These are phyloP conservation scores for Garrulus glandarius DNA, from an alignment of 2,797 vertebrate genomes.

Conservation along the genomic window DNA sequence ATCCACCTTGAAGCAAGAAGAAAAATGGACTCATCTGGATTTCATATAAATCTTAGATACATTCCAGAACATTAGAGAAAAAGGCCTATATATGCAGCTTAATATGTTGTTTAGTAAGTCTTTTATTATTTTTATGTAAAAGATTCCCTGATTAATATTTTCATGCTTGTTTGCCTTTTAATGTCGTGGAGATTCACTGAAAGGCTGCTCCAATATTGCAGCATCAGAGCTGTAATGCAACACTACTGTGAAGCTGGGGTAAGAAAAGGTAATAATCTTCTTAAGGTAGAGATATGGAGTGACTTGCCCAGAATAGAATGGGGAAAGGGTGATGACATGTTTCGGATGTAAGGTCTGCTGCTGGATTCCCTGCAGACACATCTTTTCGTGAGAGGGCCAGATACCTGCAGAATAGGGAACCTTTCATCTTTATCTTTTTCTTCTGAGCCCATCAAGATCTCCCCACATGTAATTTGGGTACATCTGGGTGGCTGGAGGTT, in stretches of 20 bases:
- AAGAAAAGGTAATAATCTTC: background rate
- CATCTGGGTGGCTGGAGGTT: background rate
- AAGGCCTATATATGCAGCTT: background rate
- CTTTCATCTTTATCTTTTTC: conserved; percentile 39
- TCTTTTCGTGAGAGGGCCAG: background rate
- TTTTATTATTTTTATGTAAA: background rate
- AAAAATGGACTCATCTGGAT: background rate
- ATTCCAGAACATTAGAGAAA: background rate
- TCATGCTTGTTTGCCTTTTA: background rate
- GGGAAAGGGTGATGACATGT: background rate
- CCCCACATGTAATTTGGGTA: background rate
- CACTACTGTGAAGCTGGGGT: background rate
- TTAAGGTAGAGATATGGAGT: background rate
- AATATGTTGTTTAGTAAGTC: background rate
- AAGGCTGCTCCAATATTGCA: background rate
- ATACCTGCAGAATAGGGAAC: background rate
- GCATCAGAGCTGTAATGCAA: background rate
- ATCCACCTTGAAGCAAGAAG: background rate
- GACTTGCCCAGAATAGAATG: background rate
- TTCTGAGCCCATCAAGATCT: background rate
- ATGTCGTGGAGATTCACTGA: background rate
- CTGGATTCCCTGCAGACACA: background rate
- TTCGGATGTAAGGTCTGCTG: background rate
- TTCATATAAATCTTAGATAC: background rate
- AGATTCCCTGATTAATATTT: background rate